These are phyloP conservation scores for Grallaria varia DNA, from an alignment of 2,113 vertebrate species.

Conservation along the genomic window DNA sequence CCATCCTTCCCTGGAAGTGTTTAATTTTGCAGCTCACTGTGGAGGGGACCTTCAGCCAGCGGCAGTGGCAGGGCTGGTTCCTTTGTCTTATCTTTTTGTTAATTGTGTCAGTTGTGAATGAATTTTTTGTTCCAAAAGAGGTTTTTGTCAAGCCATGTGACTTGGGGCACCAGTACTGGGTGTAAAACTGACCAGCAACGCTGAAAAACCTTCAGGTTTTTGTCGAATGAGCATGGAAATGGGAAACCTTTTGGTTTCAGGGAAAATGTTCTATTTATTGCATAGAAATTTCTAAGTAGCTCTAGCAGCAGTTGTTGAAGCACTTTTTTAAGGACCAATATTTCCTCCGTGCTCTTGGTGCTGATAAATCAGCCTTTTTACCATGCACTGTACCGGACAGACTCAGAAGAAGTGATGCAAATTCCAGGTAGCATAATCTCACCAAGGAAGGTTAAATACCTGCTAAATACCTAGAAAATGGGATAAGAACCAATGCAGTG, in stretches of 20 bases:
- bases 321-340: background rate
- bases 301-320: background rate
- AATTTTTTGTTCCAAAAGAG: background rate
- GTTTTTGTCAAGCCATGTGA: background rate
- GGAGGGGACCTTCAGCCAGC: background rate
- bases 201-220: background rate
- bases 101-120: background rate
- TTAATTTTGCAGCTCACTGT: background rate
- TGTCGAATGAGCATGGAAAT: background rate
- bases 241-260: background rate
- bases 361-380: background rate
- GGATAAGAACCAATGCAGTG: background rate
- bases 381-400: background rate
- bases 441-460: background rate
- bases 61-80: background rate
- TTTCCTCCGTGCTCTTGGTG: background rate
- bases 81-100: background rate
- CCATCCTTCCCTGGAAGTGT: background rate
- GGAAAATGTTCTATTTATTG: background rate
- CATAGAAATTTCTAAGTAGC: background rate
- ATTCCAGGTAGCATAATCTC: background rate
- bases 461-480: background rate
- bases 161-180: background rate
- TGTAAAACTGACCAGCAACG: background rate
- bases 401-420: background rate